These are phyloP conservation scores for Rhagophthalmus giganteus DNA, from an alignment of 2,888 invertebrate species.

Conservation along the genomic window DNA sequence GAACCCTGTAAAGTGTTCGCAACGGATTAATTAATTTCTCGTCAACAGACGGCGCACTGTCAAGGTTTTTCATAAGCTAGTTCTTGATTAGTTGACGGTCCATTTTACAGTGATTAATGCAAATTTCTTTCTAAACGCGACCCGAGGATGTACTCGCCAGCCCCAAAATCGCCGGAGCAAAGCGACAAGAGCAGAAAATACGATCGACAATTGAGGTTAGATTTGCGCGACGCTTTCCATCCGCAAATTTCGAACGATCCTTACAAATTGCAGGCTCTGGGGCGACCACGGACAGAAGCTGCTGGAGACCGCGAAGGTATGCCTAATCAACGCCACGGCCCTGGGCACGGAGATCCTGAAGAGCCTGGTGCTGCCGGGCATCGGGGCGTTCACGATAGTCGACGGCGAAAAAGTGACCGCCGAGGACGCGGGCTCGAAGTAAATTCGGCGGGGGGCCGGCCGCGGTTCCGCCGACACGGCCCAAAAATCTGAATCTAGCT, in stretches of 20 bases:
- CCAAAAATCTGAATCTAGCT: too few relatives aligned
- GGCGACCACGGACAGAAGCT: conserved; percentile 95
- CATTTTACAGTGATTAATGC: neutral
- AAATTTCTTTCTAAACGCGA: neutral
- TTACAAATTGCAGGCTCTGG: conserved; percentile 93
- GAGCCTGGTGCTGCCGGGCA: conserved; percentile 91
- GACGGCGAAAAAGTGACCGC: conserved; percentile 86
- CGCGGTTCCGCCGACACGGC: too few relatives aligned
- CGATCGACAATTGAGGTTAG: conserved; percentile 67
- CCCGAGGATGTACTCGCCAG: conserved; percentile 63
- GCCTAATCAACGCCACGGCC: conserved; percentile 90
- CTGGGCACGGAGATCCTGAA: conserved; percentile 95
- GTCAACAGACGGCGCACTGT: too few relatives aligned
- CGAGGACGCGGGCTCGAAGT: conserved; percentile 94
- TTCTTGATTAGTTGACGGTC: neutral
- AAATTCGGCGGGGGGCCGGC: too few relatives aligned
- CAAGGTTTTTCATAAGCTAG: too few relatives aligned
- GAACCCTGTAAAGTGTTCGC: too few relatives aligned
- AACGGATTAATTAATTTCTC: too few relatives aligned
- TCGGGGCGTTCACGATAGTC: conserved; percentile 89
- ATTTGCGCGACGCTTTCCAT: neutral
- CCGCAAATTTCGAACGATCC: neutral
- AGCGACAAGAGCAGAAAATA: conserved; percentile 73
- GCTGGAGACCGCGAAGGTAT: conserved; percentile 87
- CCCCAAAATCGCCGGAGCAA: conserved; percentile 67